Evolutionary conservation across 2,888 invertebrate species (phyloP).

Genomic region (Catonia carolina): DNA sequence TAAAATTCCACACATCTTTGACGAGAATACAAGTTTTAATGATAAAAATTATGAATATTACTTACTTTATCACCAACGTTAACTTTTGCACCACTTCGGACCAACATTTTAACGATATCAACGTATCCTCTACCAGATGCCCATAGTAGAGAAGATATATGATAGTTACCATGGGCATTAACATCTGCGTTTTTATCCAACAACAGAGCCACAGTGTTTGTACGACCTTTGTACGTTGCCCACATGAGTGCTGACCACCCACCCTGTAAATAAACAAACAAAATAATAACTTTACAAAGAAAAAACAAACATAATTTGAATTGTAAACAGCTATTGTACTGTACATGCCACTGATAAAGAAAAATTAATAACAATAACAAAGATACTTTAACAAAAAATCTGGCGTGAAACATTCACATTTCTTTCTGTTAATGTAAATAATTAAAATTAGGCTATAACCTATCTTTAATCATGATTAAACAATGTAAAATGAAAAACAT

Average conservation of each 20-base stretch:
- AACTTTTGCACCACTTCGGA: constrained; percentile 83
- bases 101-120: constrained; percentile 73
- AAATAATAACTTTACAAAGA: neutral
- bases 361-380: too few relatives aligned
- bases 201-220: constrained; percentile 66
- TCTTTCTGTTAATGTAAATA: too few relatives aligned
- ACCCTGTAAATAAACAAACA: constrained; percentile 59
- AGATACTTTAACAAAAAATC: too few relatives aligned
- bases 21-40: too few relatives aligned
- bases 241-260: constrained; percentile 98
- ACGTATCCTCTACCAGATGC: constrained; percentile 88
- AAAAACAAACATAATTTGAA: neutral
- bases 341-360: too few relatives aligned
- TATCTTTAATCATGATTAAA: too few relatives aligned
- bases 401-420: too few relatives aligned
- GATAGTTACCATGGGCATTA: constrained; percentile 92
- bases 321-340: too few relatives aligned
- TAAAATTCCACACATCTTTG: too few relatives aligned
- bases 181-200: constrained; percentile 86
- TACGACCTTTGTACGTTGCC: constrained; percentile 90
- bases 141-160: constrained; percentile 89
- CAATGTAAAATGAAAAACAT: too few relatives aligned
- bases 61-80: constrained; percentile 84
- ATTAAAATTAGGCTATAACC: too few relatives aligned
- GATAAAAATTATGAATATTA: too few relatives aligned